A percentile compares a stretch with the other conserved stretches of the same genome.
Conservation (phyloP, 2,113 vertebrate genomes). For the Sapajus apella region DNA sequence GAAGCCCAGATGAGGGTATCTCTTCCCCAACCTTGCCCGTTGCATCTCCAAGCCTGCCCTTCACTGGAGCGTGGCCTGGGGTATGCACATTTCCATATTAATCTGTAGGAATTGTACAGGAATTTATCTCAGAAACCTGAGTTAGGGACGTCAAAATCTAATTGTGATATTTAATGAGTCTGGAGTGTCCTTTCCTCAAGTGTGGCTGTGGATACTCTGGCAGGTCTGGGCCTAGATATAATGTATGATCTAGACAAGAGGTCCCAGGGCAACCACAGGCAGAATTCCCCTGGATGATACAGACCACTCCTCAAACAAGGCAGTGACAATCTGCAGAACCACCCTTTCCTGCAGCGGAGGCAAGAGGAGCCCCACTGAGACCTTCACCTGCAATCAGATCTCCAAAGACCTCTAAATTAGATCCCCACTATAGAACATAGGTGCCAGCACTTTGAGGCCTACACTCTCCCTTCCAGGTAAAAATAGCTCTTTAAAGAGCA, state of each 20-base stretch:
- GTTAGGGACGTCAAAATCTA: conserved; percentile 42
- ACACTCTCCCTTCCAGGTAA: neutral
- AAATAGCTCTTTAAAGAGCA: conserved; percentile 52
- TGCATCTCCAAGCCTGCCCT: conserved; percentile 29
- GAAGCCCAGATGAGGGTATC: neutral
- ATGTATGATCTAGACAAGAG: neutral
- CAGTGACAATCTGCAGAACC: neutral
- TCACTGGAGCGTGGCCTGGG: neutral
- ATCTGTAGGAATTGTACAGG: conserved; percentile 47
- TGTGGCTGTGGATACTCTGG: neutral
- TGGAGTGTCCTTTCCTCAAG: neutral
- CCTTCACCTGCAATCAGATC: neutral
- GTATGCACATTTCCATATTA: conserved; percentile 46
- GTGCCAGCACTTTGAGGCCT: neutral
- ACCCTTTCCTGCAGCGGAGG: neutral
- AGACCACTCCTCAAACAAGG: neutral
- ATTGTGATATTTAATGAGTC: neutral
- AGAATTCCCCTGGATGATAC: neutral
- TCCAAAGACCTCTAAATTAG: conserved; percentile 1
- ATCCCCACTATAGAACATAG: neutral
- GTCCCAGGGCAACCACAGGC: neutral
- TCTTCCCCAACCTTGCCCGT: neutral
- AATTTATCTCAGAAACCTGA: conserved; percentile 56
- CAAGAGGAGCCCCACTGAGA: neutral
- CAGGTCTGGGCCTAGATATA: neutral